Percentiles rank a stretch among this genome's conserved stretches.
phyloP scores from a whole-genome alignment of 2,113 vertebrate species.

The Ploceus nigricollis region DNA sequence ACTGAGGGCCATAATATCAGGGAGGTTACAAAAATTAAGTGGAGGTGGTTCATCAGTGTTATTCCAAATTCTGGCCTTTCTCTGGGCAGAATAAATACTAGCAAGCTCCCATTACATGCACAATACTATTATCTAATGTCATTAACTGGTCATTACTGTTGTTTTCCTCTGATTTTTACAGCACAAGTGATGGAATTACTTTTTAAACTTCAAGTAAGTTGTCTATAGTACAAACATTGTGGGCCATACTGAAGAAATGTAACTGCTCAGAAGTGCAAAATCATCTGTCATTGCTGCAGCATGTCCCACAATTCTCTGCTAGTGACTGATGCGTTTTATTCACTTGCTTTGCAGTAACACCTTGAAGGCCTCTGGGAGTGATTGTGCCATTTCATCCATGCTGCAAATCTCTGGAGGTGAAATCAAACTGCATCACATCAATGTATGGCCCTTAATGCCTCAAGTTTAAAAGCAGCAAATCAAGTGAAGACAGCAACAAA shows the following conservation, averaged over 20 bases:
- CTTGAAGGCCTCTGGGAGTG: background rate
- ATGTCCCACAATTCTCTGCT: background rate
- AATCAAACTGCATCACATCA: background rate
- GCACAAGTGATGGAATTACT: background rate
- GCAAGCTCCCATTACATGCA: background rate
- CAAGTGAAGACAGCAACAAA: background rate
- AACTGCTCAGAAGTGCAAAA: background rate
- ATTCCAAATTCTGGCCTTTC: background rate
- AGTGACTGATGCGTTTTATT: background rate
- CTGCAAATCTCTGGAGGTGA: background rate
- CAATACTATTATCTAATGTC: background rate
- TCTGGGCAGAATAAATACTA: background rate
- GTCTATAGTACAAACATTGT: background rate
- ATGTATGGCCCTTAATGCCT: background rate
- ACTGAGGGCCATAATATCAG: background rate
- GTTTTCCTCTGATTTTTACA: background rate
- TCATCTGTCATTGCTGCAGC: background rate
- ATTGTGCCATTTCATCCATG: background rate
- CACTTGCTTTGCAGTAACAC: background rate
- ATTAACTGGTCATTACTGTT: background rate
- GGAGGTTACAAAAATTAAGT: background rate
- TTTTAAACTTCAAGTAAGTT: background rate
- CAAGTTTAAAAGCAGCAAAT: background rate
- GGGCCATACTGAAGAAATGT: background rate
- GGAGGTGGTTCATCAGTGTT: background rate